A percentile compares a stretch with the other conserved stretches of the same genome.
Conservation (phyloP, 2,797 vertebrate genomes). For the Malurus leucopterus region DNA sequence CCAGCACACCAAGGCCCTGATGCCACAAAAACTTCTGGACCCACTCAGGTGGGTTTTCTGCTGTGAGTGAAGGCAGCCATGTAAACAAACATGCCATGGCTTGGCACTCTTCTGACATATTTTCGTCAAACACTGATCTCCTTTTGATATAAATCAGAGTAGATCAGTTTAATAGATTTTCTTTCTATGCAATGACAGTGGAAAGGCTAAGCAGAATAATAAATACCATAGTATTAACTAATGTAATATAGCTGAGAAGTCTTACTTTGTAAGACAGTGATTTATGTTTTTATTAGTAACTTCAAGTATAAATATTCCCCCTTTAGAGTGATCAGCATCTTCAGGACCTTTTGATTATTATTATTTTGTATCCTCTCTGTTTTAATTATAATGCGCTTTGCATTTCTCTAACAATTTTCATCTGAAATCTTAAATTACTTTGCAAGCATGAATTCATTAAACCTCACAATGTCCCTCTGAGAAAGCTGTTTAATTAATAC, state of each 20-base stretch:
- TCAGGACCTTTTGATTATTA: not conserved
- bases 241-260: not conserved
- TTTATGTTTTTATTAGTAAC: not conserved
- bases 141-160: not conserved
- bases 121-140: not conserved
- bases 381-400: not conserved
- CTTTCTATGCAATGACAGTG: not conserved
- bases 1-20: not conserved
- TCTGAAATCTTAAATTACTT: conserved; percentile 37
- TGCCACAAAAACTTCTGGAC: not conserved
- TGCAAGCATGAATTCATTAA: conserved; percentile 22
- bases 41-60: not conserved
- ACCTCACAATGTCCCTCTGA: not conserved
- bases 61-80: not conserved
- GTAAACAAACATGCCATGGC: not conserved
- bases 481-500: conserved; percentile 12
- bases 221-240: not conserved
- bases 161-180: not conserved
- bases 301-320: not conserved
- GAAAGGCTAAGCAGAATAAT: not conserved
- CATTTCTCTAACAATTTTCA: not conserved
- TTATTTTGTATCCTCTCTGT: not conserved
- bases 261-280: not conserved
- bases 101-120: not conserved
- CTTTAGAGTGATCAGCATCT: not conserved